Evolutionary conservation across 2,797 vertebrate genomes (phyloP).

Genomic region (Darevskia mixta): DNA sequence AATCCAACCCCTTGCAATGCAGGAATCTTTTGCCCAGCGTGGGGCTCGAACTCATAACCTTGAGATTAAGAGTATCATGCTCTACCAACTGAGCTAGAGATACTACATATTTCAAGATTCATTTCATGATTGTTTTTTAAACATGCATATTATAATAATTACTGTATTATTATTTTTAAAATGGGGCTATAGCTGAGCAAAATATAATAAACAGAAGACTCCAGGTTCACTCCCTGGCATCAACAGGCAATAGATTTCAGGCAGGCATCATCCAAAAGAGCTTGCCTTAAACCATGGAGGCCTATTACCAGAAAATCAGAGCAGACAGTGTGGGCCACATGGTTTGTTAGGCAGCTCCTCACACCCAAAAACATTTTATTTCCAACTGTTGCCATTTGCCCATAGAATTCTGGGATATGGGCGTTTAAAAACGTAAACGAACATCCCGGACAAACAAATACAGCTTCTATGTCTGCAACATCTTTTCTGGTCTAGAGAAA

Average conservation of each 20-base stretch:
- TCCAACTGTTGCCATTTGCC: neutral
- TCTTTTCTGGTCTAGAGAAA: neutral
- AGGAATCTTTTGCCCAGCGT: too few species aligned
- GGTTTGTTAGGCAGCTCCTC: neutral
- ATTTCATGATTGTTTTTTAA: neutral
- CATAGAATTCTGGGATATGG: too few species aligned
- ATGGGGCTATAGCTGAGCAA: neutral
- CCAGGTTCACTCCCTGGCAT: neutral
- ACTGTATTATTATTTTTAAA: neutral
- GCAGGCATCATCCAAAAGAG: neutral
- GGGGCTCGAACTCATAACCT: too few species aligned
- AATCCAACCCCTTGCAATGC: too few species aligned
- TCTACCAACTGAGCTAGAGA: too few species aligned
- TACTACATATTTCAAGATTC: neutral
- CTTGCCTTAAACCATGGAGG: neutral
- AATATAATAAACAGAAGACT: neutral
- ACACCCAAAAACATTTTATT: neutral
- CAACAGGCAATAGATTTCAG: neutral
- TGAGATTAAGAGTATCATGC: too few species aligned
- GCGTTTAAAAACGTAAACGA: neutral
- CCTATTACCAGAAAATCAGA: neutral
- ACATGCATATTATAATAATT: neutral
- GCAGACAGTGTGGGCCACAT: neutral
- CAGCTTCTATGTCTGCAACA: neutral
- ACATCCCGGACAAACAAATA: neutral